Base-by-base conservation (phyloP, 2,113 vertebrate genomes). In the Calyptommatus sinebrachiatus region DNA sequence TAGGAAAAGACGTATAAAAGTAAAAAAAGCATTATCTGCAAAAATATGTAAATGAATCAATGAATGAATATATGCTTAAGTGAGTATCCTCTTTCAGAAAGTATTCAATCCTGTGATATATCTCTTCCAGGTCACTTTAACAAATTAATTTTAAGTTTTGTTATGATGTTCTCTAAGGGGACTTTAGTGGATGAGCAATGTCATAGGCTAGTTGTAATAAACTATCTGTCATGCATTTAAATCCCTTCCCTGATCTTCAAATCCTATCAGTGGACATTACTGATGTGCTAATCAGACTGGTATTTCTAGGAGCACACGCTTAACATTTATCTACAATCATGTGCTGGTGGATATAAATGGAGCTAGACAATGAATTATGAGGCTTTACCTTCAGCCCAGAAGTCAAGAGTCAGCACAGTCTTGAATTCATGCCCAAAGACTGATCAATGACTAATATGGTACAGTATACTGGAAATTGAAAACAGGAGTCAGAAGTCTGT, bases 401-500 rank as follows among this genome's bases (percentile, higher is more conserved):
- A 60, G 26, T 60, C 50, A 22, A 53, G 28, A 73, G 28, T 60
- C 48, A 53, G 53, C 60, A 21, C 21, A 22, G 71, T 46, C 28
- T 73, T 57, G 71, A 57, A 57, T 73, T 31, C 71, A 60, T 60
- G 71, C 50, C 71, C 48, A 73, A 73, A 60, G 71, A 60, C 71
- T 31, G 28, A 73, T 73, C 71, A 60, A 31, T 60, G 50, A 28
- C 29, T 73, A 60, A 73, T 28, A 73, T 60, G 20, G 29, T 41
- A 35, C 21, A 41, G 35, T 73, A n/a, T 73, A 22, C 29, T 73
- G 48, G n/a, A 73, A 72, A 7, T 28, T 72, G 26, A 16, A 26
- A 50, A 57, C 31, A 73, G 21, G 28, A 73, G 50, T 60, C 71
- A 22, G 50, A 41, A 29, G 5, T 73, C 50, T 73, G 71, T 28